A percentile compares a stretch with the other conserved stretches of the same genome.
These are phyloP conservation scores for Drosophila suboccidentalis DNA, from an alignment of 2,888 invertebrate species.

Conservation along the genomic window DNA sequence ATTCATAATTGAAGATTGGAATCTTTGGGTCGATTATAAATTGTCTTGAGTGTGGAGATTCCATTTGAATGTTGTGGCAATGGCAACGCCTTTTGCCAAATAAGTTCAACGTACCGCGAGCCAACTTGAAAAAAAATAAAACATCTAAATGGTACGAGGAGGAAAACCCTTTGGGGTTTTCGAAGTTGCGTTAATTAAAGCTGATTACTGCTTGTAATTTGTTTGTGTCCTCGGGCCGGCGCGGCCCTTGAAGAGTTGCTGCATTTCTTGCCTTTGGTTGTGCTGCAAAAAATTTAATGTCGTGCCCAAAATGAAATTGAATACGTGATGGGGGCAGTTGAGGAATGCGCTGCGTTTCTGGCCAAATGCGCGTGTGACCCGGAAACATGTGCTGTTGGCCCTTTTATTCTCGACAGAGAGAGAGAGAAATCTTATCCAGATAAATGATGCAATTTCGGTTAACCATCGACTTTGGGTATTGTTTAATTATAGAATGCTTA, in stretches of 20 bases:
- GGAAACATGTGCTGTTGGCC: slow-evolving; percentile 45
- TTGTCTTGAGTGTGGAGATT: slow-evolving; percentile 57
- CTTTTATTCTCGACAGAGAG: slow-evolving; percentile 9
- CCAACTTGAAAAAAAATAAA: slow-evolving; percentile 26
- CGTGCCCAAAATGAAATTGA: slow-evolving; percentile 60
- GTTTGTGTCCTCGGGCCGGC: slow-evolving; percentile 64
- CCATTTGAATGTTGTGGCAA: slow-evolving; percentile 59
- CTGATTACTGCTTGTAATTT: slow-evolving; percentile 76
- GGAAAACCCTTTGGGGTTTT: slow-evolving; percentile 43
- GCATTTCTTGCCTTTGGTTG: slow-evolving; percentile 45
- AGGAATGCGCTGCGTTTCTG: slow-evolving; percentile 39
- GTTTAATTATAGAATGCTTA: slow-evolving; percentile 49
- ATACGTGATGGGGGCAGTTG: slow-evolving; percentile 37
- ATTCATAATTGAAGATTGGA: slow-evolving; percentile 70
- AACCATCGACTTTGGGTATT: slow-evolving; percentile 48
- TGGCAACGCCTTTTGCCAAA: slow-evolving; percentile 65
- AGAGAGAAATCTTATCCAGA: slow-evolving; percentile 66
- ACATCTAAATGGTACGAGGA: slow-evolving; percentile 4
- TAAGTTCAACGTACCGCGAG: slow-evolving; percentile 66
- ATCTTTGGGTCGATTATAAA: slow-evolving; percentile 62
- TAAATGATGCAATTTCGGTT: slow-evolving; percentile 73
- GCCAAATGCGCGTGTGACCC: slow-evolving; percentile 66
- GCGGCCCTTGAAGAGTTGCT: slow-evolving; percentile 61
- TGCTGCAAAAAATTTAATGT: slow-evolving; percentile 64
- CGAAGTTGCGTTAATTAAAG: slow-evolving; percentile 74